Percentiles rank a stretch among this genome's conserved stretches.
Conservation (phyloP, 2,113 vertebrate species). For the Lutjanus erythropterus region DNA sequence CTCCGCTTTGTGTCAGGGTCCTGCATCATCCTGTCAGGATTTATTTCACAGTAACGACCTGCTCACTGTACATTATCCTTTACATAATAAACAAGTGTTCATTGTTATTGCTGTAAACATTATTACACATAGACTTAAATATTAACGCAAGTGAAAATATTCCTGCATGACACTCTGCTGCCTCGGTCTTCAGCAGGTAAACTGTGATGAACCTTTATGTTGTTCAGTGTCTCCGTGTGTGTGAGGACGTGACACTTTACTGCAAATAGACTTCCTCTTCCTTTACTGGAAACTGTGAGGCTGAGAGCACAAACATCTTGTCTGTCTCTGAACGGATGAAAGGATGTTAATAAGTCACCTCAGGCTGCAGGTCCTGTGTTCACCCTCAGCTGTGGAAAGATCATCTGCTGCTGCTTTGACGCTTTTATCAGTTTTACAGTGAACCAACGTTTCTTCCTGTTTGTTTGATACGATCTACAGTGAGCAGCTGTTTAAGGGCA, state of each 20-base stretch:
- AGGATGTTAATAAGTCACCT: background rate
- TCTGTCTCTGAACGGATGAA: background rate
- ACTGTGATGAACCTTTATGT: background rate
- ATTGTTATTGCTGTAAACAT: background rate
- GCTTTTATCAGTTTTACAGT: background rate
- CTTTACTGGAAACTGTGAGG: background rate
- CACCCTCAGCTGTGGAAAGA: background rate
- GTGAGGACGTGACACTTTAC: background rate
- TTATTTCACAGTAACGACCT: too few relatives aligned
- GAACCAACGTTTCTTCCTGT: background rate
- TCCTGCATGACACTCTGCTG: background rate
- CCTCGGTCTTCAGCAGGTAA: too few relatives aligned
- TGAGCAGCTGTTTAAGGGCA: background rate
- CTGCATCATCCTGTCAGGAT: too few relatives aligned
- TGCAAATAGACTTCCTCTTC: constrained; percentile 20
- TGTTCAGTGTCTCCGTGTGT: background rate
- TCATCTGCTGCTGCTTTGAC: background rate
- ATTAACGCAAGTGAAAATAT: too few relatives aligned
- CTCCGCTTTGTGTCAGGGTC: too few relatives aligned
- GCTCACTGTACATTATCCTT: too few relatives aligned
- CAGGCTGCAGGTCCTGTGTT: background rate
- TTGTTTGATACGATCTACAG: background rate
- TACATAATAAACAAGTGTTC: too few relatives aligned
- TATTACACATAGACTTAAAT: background rate
- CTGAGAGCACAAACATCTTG: background rate